Percentiles rank a stretch among this genome's conserved stretches.
Conservation (phyloP, 1,140 invertebrate genomes). For the Drosophila santomea region DNA sequence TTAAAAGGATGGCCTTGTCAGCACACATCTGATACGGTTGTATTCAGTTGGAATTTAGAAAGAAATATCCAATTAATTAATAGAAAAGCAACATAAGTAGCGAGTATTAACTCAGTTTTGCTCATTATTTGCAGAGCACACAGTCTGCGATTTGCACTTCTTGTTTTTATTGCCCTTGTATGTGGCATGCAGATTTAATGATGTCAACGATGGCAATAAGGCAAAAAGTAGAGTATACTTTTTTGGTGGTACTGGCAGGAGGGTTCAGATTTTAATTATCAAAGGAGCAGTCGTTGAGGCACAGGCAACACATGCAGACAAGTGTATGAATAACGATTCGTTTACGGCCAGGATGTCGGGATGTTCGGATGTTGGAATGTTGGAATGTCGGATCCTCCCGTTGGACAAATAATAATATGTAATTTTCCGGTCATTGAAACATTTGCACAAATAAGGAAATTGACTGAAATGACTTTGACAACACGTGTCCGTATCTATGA, state of each 20-base stretch:
- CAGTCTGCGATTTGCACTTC: not conserved
- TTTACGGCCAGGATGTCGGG: constrained; percentile 35
- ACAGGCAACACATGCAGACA: constrained; percentile 30
- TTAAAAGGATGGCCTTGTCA: not conserved
- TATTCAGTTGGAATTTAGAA: too few relatives aligned
- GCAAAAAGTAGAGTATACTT: constrained; percentile 59
- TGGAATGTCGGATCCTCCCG: constrained; percentile 15
- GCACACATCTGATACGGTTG: not conserved
- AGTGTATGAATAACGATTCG: constrained; percentile 65
- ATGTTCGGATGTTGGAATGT: not conserved
- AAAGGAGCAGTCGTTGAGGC: constrained; percentile 33
- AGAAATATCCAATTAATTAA: too few relatives aligned
- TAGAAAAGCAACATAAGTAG: too few relatives aligned
- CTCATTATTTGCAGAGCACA: constrained; percentile 13
- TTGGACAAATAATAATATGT: constrained; percentile 79
- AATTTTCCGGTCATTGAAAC: constrained; percentile 81
- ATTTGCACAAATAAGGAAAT: constrained; percentile 77
- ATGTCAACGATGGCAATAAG: constrained; percentile 43
- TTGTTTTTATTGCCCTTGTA: constrained; percentile 15
- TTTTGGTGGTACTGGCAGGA: constrained; percentile 1
- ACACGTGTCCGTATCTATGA: constrained; percentile 22
- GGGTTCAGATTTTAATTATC: constrained; percentile 69
- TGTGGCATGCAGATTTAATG: constrained; percentile 62
- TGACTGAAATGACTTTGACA: constrained; percentile 71
- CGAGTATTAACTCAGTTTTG: not conserved